Evolutionary conservation across 2,113 vertebrate species (phyloP).

Genomic region (Etheostoma cragini): DNA sequence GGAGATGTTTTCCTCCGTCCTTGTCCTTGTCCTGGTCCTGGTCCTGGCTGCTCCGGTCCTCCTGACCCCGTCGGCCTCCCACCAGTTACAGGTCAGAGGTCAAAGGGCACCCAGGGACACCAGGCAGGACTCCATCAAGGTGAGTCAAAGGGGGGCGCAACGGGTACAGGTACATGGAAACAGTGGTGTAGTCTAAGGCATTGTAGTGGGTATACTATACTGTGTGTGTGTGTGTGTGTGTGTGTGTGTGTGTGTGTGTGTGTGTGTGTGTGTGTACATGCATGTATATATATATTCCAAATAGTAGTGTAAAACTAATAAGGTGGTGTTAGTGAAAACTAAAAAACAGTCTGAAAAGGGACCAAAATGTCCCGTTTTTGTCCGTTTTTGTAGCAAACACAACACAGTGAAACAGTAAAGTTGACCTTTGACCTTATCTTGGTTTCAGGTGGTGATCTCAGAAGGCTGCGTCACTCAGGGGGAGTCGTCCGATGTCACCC

Average conservation of each 20-base stretch:
- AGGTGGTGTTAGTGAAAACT: too few relatives aligned
- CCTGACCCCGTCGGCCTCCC: conserved; percentile 29
- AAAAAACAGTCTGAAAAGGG: too few relatives aligned
- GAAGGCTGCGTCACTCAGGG: conserved; percentile 66
- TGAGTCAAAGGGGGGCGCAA: conserved; percentile 11
- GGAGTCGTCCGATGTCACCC: conserved; percentile 36
- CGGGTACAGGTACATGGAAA: too few relatives aligned
- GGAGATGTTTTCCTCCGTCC: conserved; percentile 45
- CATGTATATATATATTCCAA: too few relatives aligned
- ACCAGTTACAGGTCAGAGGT: conserved; percentile 56
- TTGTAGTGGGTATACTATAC: too few relatives aligned
- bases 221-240: too few relatives aligned
- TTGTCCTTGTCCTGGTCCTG: conserved; percentile 53
- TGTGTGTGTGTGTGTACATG: too few relatives aligned
- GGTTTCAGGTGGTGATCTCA: conserved; percentile 71
- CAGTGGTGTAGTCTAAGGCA: too few relatives aligned
- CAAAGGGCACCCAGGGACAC: conserved; percentile 51
- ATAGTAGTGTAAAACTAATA: too few relatives aligned
- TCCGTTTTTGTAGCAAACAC: too few relatives aligned
- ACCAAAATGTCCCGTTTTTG: too few relatives aligned
- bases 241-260: too few relatives aligned
- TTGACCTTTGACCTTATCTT: not conserved
- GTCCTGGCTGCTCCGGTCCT: conserved; percentile 51
- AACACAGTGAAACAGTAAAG: not conserved
- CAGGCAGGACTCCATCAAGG: conserved; percentile 69